phyloP scores from a whole-genome alignment of 92 coral and sea anemone genomes.

The Actinernus sp. region DNA sequence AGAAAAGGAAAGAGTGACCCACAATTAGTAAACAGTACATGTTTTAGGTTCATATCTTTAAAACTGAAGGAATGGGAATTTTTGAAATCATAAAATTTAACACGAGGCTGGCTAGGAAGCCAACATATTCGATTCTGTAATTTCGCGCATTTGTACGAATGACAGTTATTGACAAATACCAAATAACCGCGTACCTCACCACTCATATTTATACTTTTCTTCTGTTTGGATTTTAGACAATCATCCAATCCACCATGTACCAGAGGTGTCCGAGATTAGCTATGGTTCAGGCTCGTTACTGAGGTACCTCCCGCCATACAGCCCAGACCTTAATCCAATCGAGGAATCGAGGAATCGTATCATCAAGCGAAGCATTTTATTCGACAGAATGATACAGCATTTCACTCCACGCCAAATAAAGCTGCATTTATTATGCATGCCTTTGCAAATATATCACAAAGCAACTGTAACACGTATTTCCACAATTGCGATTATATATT shows the following conservation, averaged over 20 bases:
- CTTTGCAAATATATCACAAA: neutral
- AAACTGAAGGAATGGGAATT: too few species aligned
- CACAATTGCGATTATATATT: neutral
- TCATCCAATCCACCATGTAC: conserved; percentile 41
- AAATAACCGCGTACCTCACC: neutral
- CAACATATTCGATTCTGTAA: too few species aligned
- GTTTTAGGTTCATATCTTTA: too few species aligned
- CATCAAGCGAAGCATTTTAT: conserved; percentile 14
- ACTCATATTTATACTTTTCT: neutral
- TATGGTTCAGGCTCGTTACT: conserved; percentile 9
- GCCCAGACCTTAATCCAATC: conserved; percentile 30
- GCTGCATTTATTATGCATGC: neutral
- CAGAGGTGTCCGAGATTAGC: conserved; percentile 7
- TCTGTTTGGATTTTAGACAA: conserved; percentile 18
- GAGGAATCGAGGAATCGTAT: conserved; percentile 25
- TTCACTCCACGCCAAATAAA: neutral
- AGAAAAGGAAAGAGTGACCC: too few species aligned
- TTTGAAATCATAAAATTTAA: too few species aligned
- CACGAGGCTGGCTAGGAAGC: too few species aligned
- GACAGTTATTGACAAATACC: neutral
- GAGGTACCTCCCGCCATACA: conserved; percentile 30
- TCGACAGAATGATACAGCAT: conserved; percentile 15
- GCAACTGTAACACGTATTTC: neutral
- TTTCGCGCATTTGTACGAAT: too few species aligned
- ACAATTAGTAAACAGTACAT: too few species aligned